Percentiles rank a stretch among this genome's conserved stretches.
phyloP scores from a whole-genome alignment of 2,113 vertebrate species.

The Rhabdornis inornatus region DNA sequence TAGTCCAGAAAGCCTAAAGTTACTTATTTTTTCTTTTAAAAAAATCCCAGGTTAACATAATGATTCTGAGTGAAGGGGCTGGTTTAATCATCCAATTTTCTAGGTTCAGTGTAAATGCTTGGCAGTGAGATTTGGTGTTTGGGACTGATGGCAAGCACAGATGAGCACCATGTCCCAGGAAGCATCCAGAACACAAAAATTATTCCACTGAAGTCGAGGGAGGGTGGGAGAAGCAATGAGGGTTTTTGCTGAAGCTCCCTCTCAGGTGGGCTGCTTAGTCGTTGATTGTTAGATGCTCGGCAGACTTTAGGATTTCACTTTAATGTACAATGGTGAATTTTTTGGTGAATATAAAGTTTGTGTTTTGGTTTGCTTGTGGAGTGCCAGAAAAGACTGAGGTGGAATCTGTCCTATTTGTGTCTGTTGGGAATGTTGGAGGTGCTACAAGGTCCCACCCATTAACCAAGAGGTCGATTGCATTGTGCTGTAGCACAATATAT shows the following conservation, averaged over 20 bases:
- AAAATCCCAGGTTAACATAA: background rate
- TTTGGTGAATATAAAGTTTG: background rate
- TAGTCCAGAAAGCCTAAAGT: background rate
- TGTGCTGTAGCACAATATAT: background rate
- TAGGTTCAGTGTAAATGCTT: background rate
- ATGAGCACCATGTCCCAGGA: background rate
- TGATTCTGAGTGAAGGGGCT: background rate
- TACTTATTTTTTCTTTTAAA: background rate
- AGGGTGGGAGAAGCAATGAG: background rate
- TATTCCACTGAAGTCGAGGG: background rate
- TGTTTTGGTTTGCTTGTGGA: background rate
- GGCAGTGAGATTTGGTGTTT: background rate
- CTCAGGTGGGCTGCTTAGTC: background rate
- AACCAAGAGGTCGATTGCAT: rapidly evolving
- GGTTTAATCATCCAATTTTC: background rate
- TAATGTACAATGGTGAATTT: rapidly evolving
- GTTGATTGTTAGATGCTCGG: background rate
- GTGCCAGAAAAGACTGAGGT: background rate
- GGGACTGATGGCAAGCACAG: background rate
- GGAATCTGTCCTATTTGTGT: background rate
- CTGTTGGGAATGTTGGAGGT: background rate
- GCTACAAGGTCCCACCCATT: background rate
- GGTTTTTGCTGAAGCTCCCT: background rate
- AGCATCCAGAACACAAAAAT: background rate
- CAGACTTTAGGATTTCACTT: background rate